Evolutionary conservation across 2,113 vertebrate species (phyloP).

Genomic region (Stigmatopora nigra): DNA sequence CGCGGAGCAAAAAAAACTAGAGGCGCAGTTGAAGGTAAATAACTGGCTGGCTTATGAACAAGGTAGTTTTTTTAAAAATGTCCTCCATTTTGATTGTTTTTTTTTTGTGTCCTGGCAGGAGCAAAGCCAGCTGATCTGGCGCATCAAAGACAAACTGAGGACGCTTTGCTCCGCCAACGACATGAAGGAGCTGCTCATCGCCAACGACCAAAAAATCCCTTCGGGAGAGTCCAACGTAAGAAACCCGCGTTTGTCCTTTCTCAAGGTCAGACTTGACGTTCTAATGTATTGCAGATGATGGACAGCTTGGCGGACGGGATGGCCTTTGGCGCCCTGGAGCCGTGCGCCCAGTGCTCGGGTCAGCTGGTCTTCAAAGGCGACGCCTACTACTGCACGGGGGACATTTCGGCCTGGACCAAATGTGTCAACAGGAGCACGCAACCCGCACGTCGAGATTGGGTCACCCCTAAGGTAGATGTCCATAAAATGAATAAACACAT

Average conservation of each 20-base stretch:
- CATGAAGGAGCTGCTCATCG: slow-evolving; percentile 92
- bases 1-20: slow-evolving; percentile 75
- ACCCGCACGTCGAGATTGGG: slow-evolving; percentile 83
- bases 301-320: slow-evolving; percentile 88
- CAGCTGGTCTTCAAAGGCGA: slow-evolving; percentile 91
- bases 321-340: slow-evolving; percentile 83
- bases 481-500: not conserved
- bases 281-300: slow-evolving; percentile 72
- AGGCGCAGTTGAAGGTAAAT: slow-evolving; percentile 69
- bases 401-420: slow-evolving; percentile 96
- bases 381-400: slow-evolving; percentile 84
- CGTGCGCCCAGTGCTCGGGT: slow-evolving; percentile 81
- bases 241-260: not conserved
- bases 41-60: not conserved
- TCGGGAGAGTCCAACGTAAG: slow-evolving; percentile 92
- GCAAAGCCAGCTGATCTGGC: slow-evolving; percentile 91
- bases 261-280: not conserved
- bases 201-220: slow-evolving; percentile 87
- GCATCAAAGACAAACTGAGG: slow-evolving; percentile 90
- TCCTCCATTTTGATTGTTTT: not conserved
- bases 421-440: slow-evolving; percentile 83
- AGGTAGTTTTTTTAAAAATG: not conserved
- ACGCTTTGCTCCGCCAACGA: slow-evolving; percentile 84
- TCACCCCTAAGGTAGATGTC: slow-evolving; percentile 80
- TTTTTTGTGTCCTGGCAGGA: slow-evolving; percentile 62